A percentile compares a stretch with the other conserved stretches of the same genome.
Conservation (phyloP, 1,140 invertebrate species). For the Spodoptera frugiperda region DNA sequence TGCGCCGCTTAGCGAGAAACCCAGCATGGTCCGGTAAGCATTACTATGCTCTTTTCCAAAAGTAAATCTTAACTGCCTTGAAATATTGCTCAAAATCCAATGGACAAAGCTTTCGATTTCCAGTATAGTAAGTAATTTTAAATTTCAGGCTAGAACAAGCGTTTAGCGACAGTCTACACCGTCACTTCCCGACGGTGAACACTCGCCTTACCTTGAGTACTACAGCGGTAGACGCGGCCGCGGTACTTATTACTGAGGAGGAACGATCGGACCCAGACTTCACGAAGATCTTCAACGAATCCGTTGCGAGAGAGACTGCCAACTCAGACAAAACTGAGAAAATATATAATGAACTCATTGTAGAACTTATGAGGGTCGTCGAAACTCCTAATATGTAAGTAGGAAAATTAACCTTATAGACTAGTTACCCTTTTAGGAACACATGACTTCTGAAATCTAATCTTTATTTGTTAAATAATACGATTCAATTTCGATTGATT, state of each 20-base stretch:
- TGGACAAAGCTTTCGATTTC: not conserved
- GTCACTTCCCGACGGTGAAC: constrained; percentile 87
- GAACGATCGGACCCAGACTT: constrained; percentile 66
- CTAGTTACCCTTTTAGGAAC: too few relatives aligned
- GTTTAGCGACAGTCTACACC: constrained; percentile 83
- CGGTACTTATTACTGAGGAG: constrained; percentile 78
- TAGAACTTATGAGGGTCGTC: constrained; percentile 88
- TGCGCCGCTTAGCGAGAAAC: constrained; percentile 78
- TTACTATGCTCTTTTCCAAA: too few relatives aligned
- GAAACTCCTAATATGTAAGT: constrained; percentile 90
- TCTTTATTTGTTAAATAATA: too few relatives aligned
- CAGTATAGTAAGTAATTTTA: not conserved
- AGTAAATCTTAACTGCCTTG: too few relatives aligned
- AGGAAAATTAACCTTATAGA: constrained; percentile 15
- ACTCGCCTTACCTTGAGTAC: constrained; percentile 87
- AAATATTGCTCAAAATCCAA: not conserved
- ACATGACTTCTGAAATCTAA: too few relatives aligned
- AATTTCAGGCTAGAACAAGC: constrained; percentile 88
- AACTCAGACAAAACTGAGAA: constrained; percentile 83
- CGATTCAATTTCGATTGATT: too few relatives aligned
- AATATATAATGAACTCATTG: constrained; percentile 88
- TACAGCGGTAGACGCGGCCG: constrained; percentile 83
- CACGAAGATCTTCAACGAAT: constrained; percentile 75
- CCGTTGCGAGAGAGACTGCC: constrained; percentile 73
- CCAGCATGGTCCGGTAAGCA: constrained; percentile 72